A percentile compares a stretch with the other conserved stretches of the same genome.
Conservation (phyloP, 1,140 invertebrate genomes). For the Caenorhabditis inopinata region DNA sequence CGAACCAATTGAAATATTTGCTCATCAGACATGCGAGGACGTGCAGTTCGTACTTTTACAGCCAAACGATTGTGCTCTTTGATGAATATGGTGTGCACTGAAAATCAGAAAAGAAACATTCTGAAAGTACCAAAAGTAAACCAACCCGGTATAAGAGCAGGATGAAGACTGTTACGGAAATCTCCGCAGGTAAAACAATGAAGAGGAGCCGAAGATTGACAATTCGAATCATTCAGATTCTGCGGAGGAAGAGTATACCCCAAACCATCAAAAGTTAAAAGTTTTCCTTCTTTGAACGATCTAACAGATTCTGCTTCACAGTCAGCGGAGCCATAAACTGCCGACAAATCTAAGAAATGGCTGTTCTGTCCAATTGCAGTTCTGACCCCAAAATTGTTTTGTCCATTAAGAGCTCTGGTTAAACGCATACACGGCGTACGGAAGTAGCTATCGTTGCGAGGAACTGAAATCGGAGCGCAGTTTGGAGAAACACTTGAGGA, state of each 20-base stretch:
- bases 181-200: slow-evolving; percentile 21
- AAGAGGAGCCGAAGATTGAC: neutral
- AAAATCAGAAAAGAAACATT: neutral
- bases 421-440: slow-evolving; percentile 28
- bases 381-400: slow-evolving; percentile 35
- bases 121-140: too few species aligned
- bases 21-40: slow-evolving; percentile 85
- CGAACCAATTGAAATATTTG: slow-evolving; percentile 76
- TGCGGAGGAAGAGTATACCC: neutral
- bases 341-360: slow-evolving; percentile 41
- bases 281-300: neutral
- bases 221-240: slow-evolving; percentile 1
- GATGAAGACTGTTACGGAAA: slow-evolving; percentile 23
- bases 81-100: slow-evolving; percentile 81
- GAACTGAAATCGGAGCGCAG: slow-evolving; percentile 41
- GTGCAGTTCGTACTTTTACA: slow-evolving; percentile 71
- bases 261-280: neutral
- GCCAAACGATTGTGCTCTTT: slow-evolving; percentile 69
- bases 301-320: slow-evolving; percentile 13
- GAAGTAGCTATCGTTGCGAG: slow-evolving; percentile 31
- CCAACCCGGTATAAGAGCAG: neutral
- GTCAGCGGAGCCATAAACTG: slow-evolving; percentile 40
- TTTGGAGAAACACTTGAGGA: neutral
- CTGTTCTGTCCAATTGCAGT: slow-evolving; percentile 41
- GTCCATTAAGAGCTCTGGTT: slow-evolving; percentile 37